Evolutionary conservation across 1,140 invertebrate genomes (phyloP).

Genomic region (Sitobion miscanthi): DNA sequence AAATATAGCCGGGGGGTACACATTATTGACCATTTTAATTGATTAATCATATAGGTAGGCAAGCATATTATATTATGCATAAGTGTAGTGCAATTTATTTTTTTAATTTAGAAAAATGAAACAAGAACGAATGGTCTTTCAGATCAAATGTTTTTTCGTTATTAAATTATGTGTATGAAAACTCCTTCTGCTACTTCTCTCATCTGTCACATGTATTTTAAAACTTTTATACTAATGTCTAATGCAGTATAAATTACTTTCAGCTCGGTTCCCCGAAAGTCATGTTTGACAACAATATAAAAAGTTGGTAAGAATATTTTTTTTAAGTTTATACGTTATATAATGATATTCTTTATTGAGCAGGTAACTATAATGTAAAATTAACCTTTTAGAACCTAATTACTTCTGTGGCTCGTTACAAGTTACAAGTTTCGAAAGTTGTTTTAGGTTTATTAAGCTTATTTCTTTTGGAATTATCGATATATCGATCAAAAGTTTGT

Average conservation of each 20-base stretch:
- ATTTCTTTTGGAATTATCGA: neutral
- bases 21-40: neutral
- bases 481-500: neutral
- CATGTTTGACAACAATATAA: neutral
- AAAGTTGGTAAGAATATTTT: neutral
- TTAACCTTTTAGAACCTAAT: slow-evolving; percentile 1
- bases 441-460: neutral
- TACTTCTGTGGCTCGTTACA: neutral
- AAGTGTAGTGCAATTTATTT: neutral
- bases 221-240: neutral
- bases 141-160: neutral
- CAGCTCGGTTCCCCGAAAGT: neutral
- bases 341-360: neutral
- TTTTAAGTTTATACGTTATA: neutral
- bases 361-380: neutral
- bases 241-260: neutral
- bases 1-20: neutral
- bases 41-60: neutral
- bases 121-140: neutral
- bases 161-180: neutral
- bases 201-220: neutral
- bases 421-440: neutral
- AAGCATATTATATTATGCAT: neutral
- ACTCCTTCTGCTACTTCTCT: neutral
- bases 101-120: neutral